Evolutionary conservation across 2,888 invertebrate genomes (phyloP).

Genomic region (Drosophila melanocephala): DNA sequence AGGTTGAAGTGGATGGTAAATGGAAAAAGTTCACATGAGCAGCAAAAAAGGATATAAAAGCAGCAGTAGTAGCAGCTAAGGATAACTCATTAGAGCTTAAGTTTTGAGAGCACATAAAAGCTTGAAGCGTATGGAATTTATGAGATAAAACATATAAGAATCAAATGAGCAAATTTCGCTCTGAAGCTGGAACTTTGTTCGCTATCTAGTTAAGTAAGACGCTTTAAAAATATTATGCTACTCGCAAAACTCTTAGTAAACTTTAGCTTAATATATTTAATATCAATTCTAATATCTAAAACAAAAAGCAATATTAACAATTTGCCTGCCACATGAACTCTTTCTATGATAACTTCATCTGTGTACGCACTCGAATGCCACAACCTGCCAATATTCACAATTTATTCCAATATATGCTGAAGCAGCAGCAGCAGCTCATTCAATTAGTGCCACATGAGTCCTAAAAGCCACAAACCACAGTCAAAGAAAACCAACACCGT

Average conservation of each 20-base stretch:
- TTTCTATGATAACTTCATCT: conserved; percentile 6
- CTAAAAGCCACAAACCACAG: conserved; percentile 25
- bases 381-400: conserved; percentile 13
- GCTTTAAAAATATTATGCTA: not conserved
- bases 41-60: not conserved
- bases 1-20: conserved; percentile 12
- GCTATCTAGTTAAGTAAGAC: not conserved
- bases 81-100: not conserved
- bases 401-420: conserved; percentile 8
- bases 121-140: too few relatives aligned
- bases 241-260: not conserved
- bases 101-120: not conserved
- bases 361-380: conserved; percentile 3
- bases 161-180: not conserved
- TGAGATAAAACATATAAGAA: too few relatives aligned
- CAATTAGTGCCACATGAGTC: conserved; percentile 19
- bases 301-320: conserved; percentile 1
- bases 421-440: conserved; percentile 18
- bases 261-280: not conserved
- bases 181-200: not conserved
- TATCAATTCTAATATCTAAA: not conserved
- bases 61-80: not conserved
- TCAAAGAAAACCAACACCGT: conserved; percentile 25
- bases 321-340: not conserved
- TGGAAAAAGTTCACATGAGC: conserved; percentile 8